Base-by-base conservation (phyloP, 2,113 vertebrate species). In the Anarhynchus alexandrinus region DNA sequence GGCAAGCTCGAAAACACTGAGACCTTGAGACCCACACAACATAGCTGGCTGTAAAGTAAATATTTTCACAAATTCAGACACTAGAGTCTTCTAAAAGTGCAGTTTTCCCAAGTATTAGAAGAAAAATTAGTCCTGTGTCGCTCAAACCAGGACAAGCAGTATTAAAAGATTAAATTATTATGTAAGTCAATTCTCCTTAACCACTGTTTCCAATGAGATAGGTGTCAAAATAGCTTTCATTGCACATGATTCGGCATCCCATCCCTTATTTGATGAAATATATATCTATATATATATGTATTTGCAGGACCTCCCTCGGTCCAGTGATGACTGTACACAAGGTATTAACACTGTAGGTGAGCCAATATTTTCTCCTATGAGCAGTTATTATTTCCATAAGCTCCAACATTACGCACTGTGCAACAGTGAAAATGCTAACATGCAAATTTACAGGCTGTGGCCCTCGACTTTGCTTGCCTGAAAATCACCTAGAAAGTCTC, bases 161-260 rank as follows among this genome's bases (percentile, higher is more conserved):
- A 88, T 94, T 88, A 88, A 65, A 84, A 93, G 82, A 95, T 93
- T 83, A 95, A 92, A 93, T 94, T 91, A 90, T 95, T 94, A 77
- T 52, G 38, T 82, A 92, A 92, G 92, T 92, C 93, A 73, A 10
- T 96, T 96, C 76, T 93, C 82, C 67, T 88, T 90, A 94, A 76
- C 61, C 55, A 34, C 42, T 64, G 74, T 73, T 91, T 59, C 67
- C 71, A 81, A 73, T 62, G 88, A 93, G 78, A n/a, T 29, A 80
- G 51, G 66, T 79, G 86, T 94, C 90, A 94, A 82, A 95, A 87
- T 49, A 84, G 29, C 52, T 94, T 67, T 64, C 15, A 20, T 65
- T 74, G 69, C 26, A 67, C 36, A 61, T 91, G 77, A 34, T 83
- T 91, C 70, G 52, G 32, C 38, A 49, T 78, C 55, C 69, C 29